Percentiles rank a stretch among this genome's conserved stretches.
Evolutionary conservation across 2,113 vertebrate genomes (phyloP).

Genomic region (Hydrolagus affinis): DNA sequence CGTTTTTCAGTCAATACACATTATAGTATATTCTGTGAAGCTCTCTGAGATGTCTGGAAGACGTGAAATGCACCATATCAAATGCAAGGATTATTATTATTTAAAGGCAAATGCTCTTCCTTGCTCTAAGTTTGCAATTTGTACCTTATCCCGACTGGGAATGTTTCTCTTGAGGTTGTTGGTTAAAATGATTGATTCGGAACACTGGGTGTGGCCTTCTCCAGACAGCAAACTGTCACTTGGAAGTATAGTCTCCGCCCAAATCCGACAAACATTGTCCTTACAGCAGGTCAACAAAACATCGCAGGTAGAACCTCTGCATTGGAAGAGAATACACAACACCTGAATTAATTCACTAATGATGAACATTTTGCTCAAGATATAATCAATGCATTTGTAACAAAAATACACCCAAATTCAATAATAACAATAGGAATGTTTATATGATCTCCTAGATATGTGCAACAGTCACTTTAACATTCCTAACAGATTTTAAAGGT

Average conservation of each 20-base stretch:
- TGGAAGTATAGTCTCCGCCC: constrained; percentile 91
- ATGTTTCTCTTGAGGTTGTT: constrained; percentile 63
- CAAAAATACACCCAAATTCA: no score
- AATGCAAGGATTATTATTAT: no score
- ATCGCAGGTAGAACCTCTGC: constrained; percentile 82
- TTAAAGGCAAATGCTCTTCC: background rate
- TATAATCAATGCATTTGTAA: no score
- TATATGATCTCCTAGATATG: no score
- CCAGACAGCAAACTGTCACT: constrained; percentile 77
- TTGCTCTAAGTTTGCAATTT: constrained; percentile 64
- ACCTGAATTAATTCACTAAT: background rate
- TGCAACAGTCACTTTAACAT: no score
- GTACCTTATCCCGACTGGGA: constrained; percentile 62
- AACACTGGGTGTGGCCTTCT: constrained; percentile 55
- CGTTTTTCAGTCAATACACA: no score
- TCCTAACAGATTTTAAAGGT: no score
- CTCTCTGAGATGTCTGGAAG: no score
- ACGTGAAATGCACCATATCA: no score
- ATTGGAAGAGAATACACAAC: constrained; percentile 37
- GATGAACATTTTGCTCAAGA: background rate
- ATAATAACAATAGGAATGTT: no score
- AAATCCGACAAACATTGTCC: constrained; percentile 92
- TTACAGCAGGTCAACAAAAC: constrained; percentile 93
- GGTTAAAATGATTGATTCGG: constrained; percentile 48
- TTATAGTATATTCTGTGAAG: no score